Conservation (phyloP, 1,140 invertebrate species). For the Copidosoma floridanum region DNA sequence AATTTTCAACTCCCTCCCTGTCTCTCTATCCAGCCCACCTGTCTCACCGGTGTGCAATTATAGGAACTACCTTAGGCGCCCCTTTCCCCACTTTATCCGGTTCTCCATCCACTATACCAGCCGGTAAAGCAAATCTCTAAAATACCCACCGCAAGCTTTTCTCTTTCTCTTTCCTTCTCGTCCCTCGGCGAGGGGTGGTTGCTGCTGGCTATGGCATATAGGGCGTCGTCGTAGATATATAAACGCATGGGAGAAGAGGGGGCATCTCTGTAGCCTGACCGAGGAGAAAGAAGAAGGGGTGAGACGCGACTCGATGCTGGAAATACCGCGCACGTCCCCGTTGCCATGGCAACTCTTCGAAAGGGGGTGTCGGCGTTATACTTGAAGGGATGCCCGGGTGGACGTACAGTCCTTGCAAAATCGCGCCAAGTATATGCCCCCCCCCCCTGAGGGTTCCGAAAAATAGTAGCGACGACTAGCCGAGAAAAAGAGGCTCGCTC, state of each 20-base stretch:
- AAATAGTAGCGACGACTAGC: neutral
- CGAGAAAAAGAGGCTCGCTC: slow-evolving; percentile 31
- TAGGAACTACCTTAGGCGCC: slow-evolving; percentile 44
- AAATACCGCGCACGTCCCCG: slow-evolving; percentile 43
- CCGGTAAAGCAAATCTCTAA: slow-evolving; percentile 38
- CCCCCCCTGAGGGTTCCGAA: too few relatives aligned
- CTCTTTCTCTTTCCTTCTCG: too few relatives aligned
- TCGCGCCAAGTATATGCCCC: slow-evolving; percentile 46
- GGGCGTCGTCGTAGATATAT: slow-evolving; percentile 23
- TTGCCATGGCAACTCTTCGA: slow-evolving; percentile 44
- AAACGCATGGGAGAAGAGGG: neutral
- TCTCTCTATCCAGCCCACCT: slow-evolving; percentile 10
- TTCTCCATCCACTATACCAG: slow-evolving; percentile 43
- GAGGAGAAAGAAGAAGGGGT: neutral
- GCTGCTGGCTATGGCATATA: slow-evolving; percentile 30
- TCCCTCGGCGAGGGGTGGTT: too few relatives aligned
- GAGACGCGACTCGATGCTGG: slow-evolving; percentile 26
- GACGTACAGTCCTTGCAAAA: slow-evolving; percentile 49
- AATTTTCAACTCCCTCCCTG: slow-evolving; percentile 45
- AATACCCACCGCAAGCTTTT: slow-evolving; percentile 48
- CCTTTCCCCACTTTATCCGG: neutral
- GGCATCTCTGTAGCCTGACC: too few relatives aligned
- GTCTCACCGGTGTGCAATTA: slow-evolving; percentile 47
- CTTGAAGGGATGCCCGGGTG: slow-evolving; percentile 47
- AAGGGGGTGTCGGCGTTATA: slow-evolving; percentile 42